Conservation (phyloP, 2,888 invertebrate species). For the Lordiphosa fenestrarum region DNA sequence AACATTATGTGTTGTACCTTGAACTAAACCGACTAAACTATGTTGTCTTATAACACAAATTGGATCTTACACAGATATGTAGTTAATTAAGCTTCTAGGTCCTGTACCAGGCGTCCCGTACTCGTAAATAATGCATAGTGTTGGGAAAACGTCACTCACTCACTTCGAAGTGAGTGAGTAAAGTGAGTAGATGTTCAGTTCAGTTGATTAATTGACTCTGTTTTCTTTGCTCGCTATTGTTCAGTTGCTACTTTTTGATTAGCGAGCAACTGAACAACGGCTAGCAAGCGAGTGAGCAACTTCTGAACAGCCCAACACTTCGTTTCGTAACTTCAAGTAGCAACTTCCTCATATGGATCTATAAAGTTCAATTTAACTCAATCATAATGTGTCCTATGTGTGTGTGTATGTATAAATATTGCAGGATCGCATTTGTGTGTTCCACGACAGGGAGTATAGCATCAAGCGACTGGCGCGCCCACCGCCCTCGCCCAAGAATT, state of each 20-base stretch:
- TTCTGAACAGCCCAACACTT: too few relatives aligned
- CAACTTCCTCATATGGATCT: too few relatives aligned
- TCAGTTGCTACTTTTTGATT: too few relatives aligned
- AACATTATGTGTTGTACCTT: background rate
- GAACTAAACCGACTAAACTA: too few relatives aligned
- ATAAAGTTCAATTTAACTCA: constrained; percentile 13
- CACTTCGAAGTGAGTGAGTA: too few relatives aligned
- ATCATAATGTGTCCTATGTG: background rate
- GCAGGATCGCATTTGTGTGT: constrained; percentile 77
- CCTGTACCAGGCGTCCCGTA: constrained; percentile 21
- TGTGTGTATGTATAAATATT: constrained; percentile 48
- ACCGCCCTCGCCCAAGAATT: constrained; percentile 77
- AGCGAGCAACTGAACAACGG: too few relatives aligned
- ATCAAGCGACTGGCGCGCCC: constrained; percentile 75
- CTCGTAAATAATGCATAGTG: constrained; percentile 5
- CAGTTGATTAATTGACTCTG: too few relatives aligned
- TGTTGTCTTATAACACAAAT: too few relatives aligned
- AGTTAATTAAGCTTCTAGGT: background rate
- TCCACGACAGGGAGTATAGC: constrained; percentile 72
- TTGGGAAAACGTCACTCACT: background rate
- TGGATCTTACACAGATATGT: background rate
- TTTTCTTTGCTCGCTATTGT: too few relatives aligned
- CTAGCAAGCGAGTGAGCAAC: too few relatives aligned
- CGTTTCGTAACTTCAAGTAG: too few relatives aligned
- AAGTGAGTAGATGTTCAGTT: too few relatives aligned